phyloP scores from a whole-genome alignment of 2,888 invertebrate genomes.

The Lasioglossum villosulum region DNA sequence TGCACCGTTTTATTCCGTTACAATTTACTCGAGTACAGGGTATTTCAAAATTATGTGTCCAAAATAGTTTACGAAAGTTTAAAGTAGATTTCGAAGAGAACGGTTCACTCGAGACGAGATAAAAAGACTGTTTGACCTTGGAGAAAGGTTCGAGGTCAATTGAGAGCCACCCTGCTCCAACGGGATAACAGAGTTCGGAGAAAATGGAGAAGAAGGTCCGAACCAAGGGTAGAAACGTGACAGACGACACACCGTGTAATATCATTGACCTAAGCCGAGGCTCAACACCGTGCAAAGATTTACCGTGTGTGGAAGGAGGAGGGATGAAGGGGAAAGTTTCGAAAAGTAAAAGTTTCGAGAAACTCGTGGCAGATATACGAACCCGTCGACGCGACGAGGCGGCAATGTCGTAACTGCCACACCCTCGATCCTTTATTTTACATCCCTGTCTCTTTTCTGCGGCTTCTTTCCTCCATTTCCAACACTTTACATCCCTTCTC shows the following conservation, averaged over 20 bases:
- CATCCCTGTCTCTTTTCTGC: neutral
- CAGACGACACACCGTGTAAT: neutral
- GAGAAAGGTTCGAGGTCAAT: too few relatives aligned
- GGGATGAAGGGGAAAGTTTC: neutral
- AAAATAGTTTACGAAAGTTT: too few relatives aligned
- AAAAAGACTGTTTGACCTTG: too few relatives aligned
- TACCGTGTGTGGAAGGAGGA: neutral
- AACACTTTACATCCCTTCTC: neutral
- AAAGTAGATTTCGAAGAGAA: too few relatives aligned
- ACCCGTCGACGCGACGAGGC: neutral
- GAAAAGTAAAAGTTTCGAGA: slow-evolving; percentile 9
- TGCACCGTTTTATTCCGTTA: too few relatives aligned
- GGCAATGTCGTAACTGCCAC: slow-evolving; percentile 8
- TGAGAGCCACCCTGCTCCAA: too few relatives aligned
- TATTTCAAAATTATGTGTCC: too few relatives aligned
- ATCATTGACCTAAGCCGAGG: neutral
- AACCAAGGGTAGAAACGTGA: neutral
- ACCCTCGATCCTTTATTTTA: neutral
- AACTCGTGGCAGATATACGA: slow-evolving; percentile 1
- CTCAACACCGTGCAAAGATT: neutral
- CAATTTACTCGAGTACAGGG: too few relatives aligned
- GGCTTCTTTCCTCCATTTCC: neutral
- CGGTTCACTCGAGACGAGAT: too few relatives aligned
- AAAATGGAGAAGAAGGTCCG: neutral
- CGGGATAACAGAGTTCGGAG: neutral